These are phyloP conservation scores for Paracentrotus lividus DNA, from an alignment of 53 echinoderm and acorn worm species.

Conservation along the genomic window DNA sequence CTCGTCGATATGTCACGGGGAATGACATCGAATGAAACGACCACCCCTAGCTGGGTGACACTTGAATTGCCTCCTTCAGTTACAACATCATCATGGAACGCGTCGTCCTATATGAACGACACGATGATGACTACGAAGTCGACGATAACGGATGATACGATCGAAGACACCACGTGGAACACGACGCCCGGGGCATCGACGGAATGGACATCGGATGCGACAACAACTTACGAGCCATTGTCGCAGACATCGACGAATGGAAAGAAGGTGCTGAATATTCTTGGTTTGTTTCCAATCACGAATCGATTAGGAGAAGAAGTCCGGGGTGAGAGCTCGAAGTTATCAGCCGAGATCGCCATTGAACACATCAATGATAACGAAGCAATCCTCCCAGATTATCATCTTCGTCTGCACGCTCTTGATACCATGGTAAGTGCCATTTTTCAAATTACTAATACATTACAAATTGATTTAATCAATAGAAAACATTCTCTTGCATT, in stretches of 20 bases:
- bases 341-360: conserved; percentile 72
- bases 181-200: neutral
- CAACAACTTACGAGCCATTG: neutral
- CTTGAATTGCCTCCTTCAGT: neutral
- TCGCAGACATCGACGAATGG: neutral
- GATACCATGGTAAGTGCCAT: conserved; percentile 77
- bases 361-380: conserved; percentile 77
- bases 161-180: neutral
- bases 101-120: neutral
- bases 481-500: too few relatives aligned
- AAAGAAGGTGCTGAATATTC: conserved; percentile 8
- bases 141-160: neutral
- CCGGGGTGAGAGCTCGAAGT: conserved; percentile 3
- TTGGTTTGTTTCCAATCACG: conserved; percentile 35
- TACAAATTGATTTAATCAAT: too few relatives aligned
- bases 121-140: neutral
- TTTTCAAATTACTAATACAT: too few relatives aligned
- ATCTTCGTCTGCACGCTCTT: conserved; percentile 71
- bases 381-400: conserved; percentile 76
- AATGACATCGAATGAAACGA: conserved; percentile 17
- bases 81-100: neutral
- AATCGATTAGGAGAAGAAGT: conserved; percentile 34
- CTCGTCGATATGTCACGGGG: neutral
- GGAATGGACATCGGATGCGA: neutral
- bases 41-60: neutral